phyloP scores from a whole-genome alignment of 2,888 invertebrate species.

The Torymus texanus region DNA sequence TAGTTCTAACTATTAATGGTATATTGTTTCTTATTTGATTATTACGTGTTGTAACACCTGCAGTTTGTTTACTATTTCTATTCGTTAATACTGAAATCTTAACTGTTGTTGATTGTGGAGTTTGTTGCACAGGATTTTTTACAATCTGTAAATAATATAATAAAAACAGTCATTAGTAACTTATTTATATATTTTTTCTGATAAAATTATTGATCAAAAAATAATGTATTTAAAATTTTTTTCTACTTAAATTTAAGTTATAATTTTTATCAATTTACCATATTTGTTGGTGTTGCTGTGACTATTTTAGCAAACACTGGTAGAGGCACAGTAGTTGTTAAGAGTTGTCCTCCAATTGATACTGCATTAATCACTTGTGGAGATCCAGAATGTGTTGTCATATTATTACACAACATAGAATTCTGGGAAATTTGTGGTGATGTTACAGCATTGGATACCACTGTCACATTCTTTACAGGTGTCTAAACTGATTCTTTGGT shows the following conservation, averaged over 20 bases:
- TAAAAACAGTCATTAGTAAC: too few relatives aligned
- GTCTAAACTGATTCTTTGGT: conserved; percentile 66
- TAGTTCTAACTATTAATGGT: conserved; percentile 64
- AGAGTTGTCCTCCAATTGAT: conserved; percentile 62
- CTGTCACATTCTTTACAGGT: conserved; percentile 64
- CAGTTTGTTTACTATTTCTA: conserved; percentile 38
- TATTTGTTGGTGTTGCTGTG: too few relatives aligned
- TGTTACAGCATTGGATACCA: conserved; percentile 65
- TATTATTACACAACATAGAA: conserved; percentile 68
- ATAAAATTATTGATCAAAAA: too few relatives aligned
- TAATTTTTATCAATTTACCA: too few relatives aligned
- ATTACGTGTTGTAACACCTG: conserved; percentile 57
- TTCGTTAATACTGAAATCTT: conserved; percentile 50
- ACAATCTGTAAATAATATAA: too few relatives aligned
- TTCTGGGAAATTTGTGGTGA: conserved; percentile 58
- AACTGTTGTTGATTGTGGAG: conserved; percentile 36
- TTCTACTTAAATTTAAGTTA: too few relatives aligned
- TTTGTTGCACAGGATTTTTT: conserved; percentile 44
- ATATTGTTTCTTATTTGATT: conserved; percentile 59
- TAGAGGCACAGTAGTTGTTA: conserved; percentile 64
- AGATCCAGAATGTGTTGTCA: conserved; percentile 63
- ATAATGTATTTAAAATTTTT: too few relatives aligned
- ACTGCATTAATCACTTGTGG: conserved; percentile 67
- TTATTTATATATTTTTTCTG: too few relatives aligned
- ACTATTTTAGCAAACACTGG: conserved; percentile 60